Conservation (phyloP, 2,113 vertebrate genomes). For the Sakesphorus luctuosus region DNA sequence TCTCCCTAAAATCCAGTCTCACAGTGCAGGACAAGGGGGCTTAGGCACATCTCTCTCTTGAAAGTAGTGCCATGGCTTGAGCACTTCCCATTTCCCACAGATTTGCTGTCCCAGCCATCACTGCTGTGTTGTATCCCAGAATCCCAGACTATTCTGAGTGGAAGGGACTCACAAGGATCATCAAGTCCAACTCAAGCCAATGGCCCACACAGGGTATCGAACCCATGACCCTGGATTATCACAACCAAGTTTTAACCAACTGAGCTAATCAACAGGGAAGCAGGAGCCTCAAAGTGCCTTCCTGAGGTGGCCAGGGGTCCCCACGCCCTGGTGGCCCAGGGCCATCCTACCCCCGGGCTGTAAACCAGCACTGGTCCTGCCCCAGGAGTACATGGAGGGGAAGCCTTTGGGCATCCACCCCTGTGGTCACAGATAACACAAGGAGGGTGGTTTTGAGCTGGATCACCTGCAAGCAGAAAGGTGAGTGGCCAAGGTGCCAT, state of each 20-base stretch:
- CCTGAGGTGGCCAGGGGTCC: neutral
- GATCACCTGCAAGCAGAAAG: neutral
- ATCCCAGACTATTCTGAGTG: too few species aligned
- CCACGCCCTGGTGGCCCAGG: too few species aligned
- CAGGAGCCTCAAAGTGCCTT: too few species aligned
- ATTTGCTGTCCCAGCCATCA: neutral
- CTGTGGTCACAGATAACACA: neutral
- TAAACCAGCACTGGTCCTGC: neutral
- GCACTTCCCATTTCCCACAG: neutral
- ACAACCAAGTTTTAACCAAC: too few species aligned
- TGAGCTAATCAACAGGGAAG: too few species aligned
- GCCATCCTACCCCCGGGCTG: neutral
- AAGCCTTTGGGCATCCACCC: neutral
- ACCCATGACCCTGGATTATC: too few species aligned
- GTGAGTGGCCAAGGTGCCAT: neutral
- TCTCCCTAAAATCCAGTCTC: neutral
- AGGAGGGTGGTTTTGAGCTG: neutral
- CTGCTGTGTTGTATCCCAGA: too few species aligned
- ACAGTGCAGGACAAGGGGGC: neutral
- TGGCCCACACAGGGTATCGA: too few species aligned
- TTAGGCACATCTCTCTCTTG: neutral
- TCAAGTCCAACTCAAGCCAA: too few species aligned
- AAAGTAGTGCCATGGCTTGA: neutral
- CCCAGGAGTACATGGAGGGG: neutral
- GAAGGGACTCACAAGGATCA: too few species aligned